A percentile compares a stretch with the other conserved stretches of the same genome.
phyloP scores from a whole-genome alignment of 2,888 invertebrate genomes.

The Idaea dimidiata region DNA sequence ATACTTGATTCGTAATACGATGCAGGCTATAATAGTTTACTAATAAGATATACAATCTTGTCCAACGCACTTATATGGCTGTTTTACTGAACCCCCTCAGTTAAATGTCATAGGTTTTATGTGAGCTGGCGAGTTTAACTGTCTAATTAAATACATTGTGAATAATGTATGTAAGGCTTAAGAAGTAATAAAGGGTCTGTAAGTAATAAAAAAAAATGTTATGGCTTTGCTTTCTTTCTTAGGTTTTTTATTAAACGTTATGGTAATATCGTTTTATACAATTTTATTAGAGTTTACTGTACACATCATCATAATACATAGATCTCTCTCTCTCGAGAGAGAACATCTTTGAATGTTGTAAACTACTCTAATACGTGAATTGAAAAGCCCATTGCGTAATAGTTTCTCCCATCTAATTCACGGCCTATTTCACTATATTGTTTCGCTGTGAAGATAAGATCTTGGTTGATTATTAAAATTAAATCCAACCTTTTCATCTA shows the following conservation, averaged over 20 bases:
- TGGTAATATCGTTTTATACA: not conserved
- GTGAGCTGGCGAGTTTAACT: not conserved
- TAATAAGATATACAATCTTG: slow-evolving; percentile 10
- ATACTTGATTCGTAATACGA: slow-evolving; percentile 11
- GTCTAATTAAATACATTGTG: not conserved
- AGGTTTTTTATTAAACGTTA: not conserved
- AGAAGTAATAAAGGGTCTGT: not conserved
- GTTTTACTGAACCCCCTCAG: not conserved
- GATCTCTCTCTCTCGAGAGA: not conserved
- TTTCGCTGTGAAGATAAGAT: not conserved
- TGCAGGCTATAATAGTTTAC: slow-evolving; percentile 15
- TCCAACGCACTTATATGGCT: not conserved
- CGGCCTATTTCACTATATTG: not conserved
- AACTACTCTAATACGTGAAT: not conserved
- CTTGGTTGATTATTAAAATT: no score
- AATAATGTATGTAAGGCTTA: not conserved
- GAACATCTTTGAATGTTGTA: not conserved
- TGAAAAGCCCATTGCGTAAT: not conserved
- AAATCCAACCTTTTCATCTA: no score
- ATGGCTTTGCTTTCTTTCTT: not conserved
- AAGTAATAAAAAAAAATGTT: not conserved
- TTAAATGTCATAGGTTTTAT: not conserved
- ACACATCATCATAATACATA: not conserved
- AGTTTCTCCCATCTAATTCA: not conserved
- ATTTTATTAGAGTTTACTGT: not conserved